Evolutionary conservation across 2,888 invertebrate species (phyloP), one percentile per base, ranked within the genome.

Genomic region (Callimorpha dominula): DNA sequence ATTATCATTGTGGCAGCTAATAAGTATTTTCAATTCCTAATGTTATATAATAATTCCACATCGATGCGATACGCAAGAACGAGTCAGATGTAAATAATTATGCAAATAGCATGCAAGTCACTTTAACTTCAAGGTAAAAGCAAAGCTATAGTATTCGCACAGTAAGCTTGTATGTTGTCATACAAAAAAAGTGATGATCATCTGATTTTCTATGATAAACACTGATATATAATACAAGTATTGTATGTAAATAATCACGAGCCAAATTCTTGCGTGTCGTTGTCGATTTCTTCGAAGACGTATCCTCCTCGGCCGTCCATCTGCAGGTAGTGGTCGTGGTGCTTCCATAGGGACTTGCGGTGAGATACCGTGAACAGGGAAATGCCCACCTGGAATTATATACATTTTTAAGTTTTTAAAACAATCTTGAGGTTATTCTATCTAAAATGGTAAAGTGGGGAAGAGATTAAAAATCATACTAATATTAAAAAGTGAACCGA

Each of bases 321-420:
- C 90, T 98, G 98, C 73, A 99, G 96, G 89, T 98, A 99, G 93
- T 98, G 99, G 96, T 99, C 99, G 93, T 99, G 99, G 92, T 99
- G 99, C 90, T 97, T 97, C 99, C 99, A 99, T n/a, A 99, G 95
- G 0, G 99, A 99, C 90, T 99, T 98, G 82, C 99, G 97, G 92
- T 99, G 99, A 0, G 99, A 99, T 49, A 99, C 99, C 0, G 99
- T 99, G 93, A 99, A 98, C 52, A 99, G 95, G 0, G 99, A 99
- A 89, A 99, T 99, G 73, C 97, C 97, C 84, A 96, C 97, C 94
- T 96, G 91, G 0, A 65, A 54, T 43, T 60, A 68, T 31, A 31
- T 31, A 1, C 31, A 31, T 31, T 1, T 31, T 31, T 31, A 31
- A 31, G 31, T 31, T 31, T 31, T 31, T 31, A 31, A 31, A 31